Evolutionary conservation across 2,797 vertebrate species (phyloP), one percentile per base, ranked within the genome.

Genomic region (Manis javanica): DNA sequence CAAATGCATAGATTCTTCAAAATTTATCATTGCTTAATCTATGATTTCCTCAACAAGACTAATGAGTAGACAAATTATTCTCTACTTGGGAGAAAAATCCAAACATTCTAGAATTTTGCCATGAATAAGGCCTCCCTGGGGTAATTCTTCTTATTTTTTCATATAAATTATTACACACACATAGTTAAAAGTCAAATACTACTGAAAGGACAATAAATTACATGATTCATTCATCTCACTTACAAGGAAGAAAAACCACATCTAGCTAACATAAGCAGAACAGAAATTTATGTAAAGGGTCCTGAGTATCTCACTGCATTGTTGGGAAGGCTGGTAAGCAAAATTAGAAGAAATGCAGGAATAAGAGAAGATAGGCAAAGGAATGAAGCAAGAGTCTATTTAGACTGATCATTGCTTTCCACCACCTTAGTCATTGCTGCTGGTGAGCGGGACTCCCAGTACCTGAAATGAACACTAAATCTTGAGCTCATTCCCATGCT

Each of bases 241-340:
- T 59, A 15, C 46, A 92, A 61, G 61, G 24, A 81, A 90, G 24
- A 81, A 90, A 88, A 90, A 19, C 2, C 11, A 84, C 89, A 87
- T 42, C 31, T 85, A 61, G 19, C 49, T 79, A 82, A 88, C 68
- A 63, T 55, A 85, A 89, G 19, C 39, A 94, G 42, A 95, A 92
- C 34, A 68, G 59, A 90, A 61, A 84, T 42, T 64, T 81, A 81
- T 49, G 68, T 34, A 72, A 59, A 34, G 5, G 8, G 1, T 26
- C 26, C 2, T 57, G 19, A 16, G 53, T 34, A 94, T 19, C 53
- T 81, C 68, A 78, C 2, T 78, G 61, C 21, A 29, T 18, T 84
- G 1, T 34, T 87, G 23, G 16, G 24, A 78, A 78, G 13, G 19
- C 12, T 61, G 14, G 11, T 61, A 11, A 87, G 8, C 0, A 3